A percentile compares a stretch with the other conserved stretches of the same genome.
These are phyloP conservation scores for Brachionus asplanchnoidis DNA, from an alignment of 1,140 invertebrate genomes.

Conservation along the genomic window DNA sequence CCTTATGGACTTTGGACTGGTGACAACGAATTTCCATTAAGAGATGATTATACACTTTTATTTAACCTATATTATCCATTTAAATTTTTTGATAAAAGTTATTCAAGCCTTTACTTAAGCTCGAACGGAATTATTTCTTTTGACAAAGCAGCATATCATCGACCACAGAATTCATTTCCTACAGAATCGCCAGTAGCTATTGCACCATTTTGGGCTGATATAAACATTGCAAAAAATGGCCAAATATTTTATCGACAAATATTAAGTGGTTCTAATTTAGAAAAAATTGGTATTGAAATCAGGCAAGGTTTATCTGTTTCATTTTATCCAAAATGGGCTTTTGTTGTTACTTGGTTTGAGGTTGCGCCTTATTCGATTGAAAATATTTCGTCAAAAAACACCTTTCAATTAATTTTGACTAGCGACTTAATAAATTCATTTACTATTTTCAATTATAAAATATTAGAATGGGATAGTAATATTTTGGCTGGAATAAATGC, in stretches of 20 bases:
- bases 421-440: background rate
- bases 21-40: background rate
- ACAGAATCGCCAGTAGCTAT: background rate
- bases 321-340: background rate
- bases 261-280: background rate
- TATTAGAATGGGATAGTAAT: background rate
- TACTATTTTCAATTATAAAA: background rate
- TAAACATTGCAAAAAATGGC: background rate
- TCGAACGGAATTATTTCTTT: background rate
- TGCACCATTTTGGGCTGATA: background rate
- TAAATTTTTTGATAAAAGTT: background rate
- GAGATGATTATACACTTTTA: background rate
- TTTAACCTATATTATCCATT: background rate
- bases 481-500: background rate
- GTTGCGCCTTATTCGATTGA: background rate
- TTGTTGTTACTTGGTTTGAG: background rate
- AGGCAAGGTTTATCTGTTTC: background rate
- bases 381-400: background rate
- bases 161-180: background rate
- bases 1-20: background rate
- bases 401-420: background rate
- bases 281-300: background rate
- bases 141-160: background rate
- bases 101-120: background rate
- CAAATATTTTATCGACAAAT: background rate